Conservation (phyloP, 2,113 vertebrate genomes). For the Microtus ochrogaster region DNA sequence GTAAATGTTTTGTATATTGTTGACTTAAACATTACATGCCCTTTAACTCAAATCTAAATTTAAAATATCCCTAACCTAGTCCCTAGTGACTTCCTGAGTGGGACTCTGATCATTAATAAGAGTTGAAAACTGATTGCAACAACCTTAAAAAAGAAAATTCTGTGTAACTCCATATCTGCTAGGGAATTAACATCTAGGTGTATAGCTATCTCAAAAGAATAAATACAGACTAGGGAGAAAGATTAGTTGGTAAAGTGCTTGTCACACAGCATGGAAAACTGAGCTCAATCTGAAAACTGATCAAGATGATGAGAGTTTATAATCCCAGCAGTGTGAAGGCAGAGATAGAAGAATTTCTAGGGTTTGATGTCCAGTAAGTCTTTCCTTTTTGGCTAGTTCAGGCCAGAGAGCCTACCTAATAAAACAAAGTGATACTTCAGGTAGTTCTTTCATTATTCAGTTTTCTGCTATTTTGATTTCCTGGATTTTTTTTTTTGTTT, state of each 20-base stretch:
- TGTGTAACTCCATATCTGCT: neutral
- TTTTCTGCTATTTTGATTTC: neutral
- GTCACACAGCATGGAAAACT: neutral
- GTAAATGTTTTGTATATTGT: neutral
- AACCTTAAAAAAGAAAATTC: neutral
- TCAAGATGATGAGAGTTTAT: no score
- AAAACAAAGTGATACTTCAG: neutral
- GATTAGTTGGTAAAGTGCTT: neutral
- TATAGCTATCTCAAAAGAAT: neutral
- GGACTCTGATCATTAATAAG: neutral
- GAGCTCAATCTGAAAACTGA: neutral
- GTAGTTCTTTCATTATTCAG: neutral
- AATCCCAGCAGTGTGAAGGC: neutral
- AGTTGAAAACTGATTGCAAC: neutral
- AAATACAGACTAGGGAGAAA: neutral
- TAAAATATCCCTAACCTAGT: neutral
- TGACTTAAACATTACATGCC: slow-evolving; percentile 17
- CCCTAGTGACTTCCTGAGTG: neutral
- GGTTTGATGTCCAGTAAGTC: neutral
- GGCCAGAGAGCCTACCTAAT: neutral
- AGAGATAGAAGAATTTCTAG: neutral
- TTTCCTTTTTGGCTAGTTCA: neutral
- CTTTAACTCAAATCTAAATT: neutral
- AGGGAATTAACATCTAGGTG: no score
- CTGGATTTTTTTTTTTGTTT: neutral